phyloP scores from a whole-genome alignment of 2,888 invertebrate genomes.

The Schizaphis graminum region DNA sequence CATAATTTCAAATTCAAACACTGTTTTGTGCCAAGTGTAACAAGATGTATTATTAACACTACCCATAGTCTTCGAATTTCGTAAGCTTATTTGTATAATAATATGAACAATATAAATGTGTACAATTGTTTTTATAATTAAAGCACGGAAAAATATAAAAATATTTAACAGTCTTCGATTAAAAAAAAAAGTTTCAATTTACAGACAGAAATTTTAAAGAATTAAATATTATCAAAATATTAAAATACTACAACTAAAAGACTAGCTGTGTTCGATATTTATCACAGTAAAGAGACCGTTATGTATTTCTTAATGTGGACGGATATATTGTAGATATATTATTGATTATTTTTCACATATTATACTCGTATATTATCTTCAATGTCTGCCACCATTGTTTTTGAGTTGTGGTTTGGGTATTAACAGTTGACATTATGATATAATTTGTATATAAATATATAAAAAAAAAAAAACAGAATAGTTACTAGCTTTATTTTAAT shows the following conservation, averaged over 20 bases:
- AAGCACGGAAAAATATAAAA: neutral
- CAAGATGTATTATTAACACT: neutral
- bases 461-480: neutral
- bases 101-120: neutral
- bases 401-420: neutral
- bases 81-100: neutral
- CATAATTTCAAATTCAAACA: neutral
- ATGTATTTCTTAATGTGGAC: neutral
- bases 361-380: neutral
- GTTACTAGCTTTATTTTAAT: neutral
- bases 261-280: neutral
- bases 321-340: neutral
- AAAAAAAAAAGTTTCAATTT: neutral
- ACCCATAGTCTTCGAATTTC: neutral
- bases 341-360: neutral
- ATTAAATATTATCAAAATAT: neutral
- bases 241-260: neutral
- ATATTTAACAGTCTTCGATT: neutral
- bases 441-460: neutral
- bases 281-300: neutral
- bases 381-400: neutral
- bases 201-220: neutral
- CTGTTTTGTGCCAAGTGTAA: neutral
- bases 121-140: neutral
- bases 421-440: neutral